Evolutionary conservation across 2,888 invertebrate genomes (phyloP), one percentile per base, ranked within the genome.

Genomic region (Drosophila lutescens): DNA sequence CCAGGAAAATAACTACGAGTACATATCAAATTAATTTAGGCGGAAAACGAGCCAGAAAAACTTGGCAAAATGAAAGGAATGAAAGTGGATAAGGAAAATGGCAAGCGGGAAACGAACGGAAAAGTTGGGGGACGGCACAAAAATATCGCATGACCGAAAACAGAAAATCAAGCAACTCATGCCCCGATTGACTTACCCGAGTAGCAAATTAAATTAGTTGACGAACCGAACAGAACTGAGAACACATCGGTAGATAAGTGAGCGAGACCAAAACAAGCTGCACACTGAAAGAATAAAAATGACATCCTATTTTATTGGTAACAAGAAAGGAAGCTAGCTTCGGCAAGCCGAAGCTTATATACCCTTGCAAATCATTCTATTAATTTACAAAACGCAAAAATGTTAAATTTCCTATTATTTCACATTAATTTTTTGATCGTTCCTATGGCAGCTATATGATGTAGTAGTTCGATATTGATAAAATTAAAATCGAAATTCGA

Each of bases 91-190:
- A 55, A 43, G 43, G 13, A 50, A 67, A 47, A 67, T 26, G 70
- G 69, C 66, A 66, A 50, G 40, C 23, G 34, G 6, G 20, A 23
- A 15, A 23, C 12, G 15, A 41, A n/a, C 2, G 20, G 41, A 34
- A 34, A 20, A 10, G 43, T 10, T 9, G 13, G 15, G 15, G 41
- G 36, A 40, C 44, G 46, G 51, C 41, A 47, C 66, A 89, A 76
- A 84, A 84, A 78, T 84, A 84, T 84, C 84, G 89, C 87, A 84
- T 84, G 75, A 84, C 84, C 65, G 65, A 73, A 70, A 84, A 88
- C 84, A 67, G 65, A 73, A 70, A 84, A 88, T 86, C 88, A 78
- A 86, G 80, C 75, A 81, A 81, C 88, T 84, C 78, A 83, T 80
- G 70, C 72, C 56, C 74, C 67, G 71, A 80, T 67, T 84, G 79